Percentiles rank a stretch among this genome's conserved stretches.
phyloP scores from a whole-genome alignment of 2,888 invertebrate genomes.

The Drosophila barbarae region DNA sequence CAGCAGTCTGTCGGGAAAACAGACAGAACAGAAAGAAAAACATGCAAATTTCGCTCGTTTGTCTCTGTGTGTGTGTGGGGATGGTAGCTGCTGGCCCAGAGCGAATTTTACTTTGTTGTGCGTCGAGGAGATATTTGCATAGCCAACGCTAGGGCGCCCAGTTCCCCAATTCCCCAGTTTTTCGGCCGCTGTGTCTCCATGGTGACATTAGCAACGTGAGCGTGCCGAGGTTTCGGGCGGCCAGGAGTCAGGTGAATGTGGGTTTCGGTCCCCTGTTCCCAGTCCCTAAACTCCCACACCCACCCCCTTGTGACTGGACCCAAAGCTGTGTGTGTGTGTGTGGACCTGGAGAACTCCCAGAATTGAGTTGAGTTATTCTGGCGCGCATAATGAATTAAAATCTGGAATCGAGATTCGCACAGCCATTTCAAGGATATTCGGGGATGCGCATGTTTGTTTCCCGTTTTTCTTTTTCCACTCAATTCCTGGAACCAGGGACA shows the following conservation, averaged over 20 bases:
- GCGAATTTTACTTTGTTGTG: constrained; percentile 61
- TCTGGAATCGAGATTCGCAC: constrained; percentile 57
- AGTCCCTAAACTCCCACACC: constrained; percentile 5
- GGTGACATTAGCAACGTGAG: constrained; percentile 62
- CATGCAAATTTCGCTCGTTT: constrained; percentile 57
- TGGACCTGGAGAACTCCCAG: constrained; percentile 6
- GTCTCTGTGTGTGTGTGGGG: constrained; percentile 2
- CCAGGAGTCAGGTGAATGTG: constrained; percentile 54
- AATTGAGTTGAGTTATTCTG: constrained; percentile 60
- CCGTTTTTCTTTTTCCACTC: constrained; percentile 63
- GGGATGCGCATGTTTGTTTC: constrained; percentile 74
- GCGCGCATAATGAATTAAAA: constrained; percentile 54
- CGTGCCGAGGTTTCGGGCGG: constrained; percentile 16
- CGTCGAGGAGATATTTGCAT: constrained; percentile 61
- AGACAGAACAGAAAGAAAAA: constrained; percentile 47
- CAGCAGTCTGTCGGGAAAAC: constrained; percentile 39
- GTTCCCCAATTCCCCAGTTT: constrained; percentile 25
- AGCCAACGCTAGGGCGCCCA: constrained; percentile 48
- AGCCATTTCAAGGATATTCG: constrained; percentile 64
- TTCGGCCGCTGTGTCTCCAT: constrained; percentile 52
- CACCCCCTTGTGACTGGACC: constrained; percentile 17
- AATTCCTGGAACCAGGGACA: constrained; percentile 54
- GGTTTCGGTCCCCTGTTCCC: constrained; percentile 47
- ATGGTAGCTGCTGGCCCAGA: constrained; percentile 45
- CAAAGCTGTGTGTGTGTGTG: background rate